A percentile compares a stretch with the other conserved stretches of the same genome.
These are phyloP conservation scores for Pedetes capensis DNA, from an alignment of 2,113 vertebrate species.

Conservation along the genomic window DNA sequence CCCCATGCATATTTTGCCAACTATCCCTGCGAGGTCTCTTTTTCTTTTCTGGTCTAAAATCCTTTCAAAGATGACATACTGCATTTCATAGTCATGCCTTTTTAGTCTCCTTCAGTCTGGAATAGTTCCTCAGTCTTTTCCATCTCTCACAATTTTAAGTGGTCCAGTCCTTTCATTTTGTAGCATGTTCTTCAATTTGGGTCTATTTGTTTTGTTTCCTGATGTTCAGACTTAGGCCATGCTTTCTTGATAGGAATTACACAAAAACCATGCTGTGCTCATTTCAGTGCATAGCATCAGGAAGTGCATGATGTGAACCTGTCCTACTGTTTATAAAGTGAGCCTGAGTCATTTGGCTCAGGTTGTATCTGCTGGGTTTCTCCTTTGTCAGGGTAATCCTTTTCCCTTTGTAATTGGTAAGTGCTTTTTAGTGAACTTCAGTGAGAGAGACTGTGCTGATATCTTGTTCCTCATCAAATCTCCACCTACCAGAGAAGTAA, in stretches of 20 bases:
- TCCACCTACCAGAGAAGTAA: neutral
- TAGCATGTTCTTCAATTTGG: neutral
- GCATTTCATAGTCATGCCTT: neutral
- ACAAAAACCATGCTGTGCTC: neutral
- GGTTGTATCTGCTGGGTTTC: neutral
- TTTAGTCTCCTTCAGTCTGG: neutral
- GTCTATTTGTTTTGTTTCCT: neutral
- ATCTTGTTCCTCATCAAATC: neutral
- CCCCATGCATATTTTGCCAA: neutral
- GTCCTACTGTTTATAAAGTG: neutral
- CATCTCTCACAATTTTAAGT: neutral
- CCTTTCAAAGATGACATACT: neutral
- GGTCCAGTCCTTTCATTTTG: neutral
- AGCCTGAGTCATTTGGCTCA: neutral
- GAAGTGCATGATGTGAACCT: neutral
- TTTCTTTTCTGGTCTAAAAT: slow-evolving; percentile 16
- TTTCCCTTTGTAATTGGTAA: neutral
- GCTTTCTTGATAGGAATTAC: neutral
- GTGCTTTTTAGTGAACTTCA: neutral
- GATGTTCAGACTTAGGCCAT: neutral
- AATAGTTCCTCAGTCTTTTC: neutral
- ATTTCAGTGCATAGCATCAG: neutral
- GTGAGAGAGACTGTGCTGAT: neutral
- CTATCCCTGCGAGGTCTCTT: neutral
- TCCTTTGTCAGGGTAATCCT: neutral